Percentiles rank a stretch among this genome's conserved stretches.
Evolutionary conservation across 2,113 vertebrate species (phyloP).

Genomic region (Prionailurus viverrinus): DNA sequence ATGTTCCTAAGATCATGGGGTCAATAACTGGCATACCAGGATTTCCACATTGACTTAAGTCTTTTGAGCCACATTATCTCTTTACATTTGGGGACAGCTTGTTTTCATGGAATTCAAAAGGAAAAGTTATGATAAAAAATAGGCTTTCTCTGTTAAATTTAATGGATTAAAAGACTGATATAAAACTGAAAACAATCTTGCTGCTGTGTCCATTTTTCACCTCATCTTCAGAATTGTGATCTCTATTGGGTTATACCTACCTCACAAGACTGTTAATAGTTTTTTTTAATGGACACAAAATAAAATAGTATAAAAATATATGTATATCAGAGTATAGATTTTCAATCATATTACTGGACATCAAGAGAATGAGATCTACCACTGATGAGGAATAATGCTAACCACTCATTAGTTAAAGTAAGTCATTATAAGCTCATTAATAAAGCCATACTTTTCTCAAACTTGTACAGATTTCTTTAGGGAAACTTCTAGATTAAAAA

Average conservation of each 20-base stretch:
- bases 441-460: not conserved
- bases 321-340: not conserved
- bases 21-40: not conserved
- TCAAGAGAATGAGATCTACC: not conserved
- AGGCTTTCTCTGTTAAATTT: not conserved
- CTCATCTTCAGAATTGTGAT: not conserved
- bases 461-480: not conserved
- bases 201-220: not conserved
- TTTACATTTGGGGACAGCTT: not conserved
- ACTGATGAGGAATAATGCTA: not conserved
- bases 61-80: not conserved
- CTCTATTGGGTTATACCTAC: not conserved
- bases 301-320: not conserved
- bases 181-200: not conserved
- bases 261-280: not conserved
- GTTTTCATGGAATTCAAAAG: conserved; percentile 39
- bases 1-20: not conserved
- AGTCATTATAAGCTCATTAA: conserved; percentile 38
- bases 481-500: conserved; percentile 40
- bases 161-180: not conserved
- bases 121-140: not conserved
- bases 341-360: not conserved
- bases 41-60: not conserved
- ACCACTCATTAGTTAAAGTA: not conserved
- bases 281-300: not conserved